Conservation (phyloP, 2,888 invertebrate genomes). For the Macrophya alboannulata region DNA sequence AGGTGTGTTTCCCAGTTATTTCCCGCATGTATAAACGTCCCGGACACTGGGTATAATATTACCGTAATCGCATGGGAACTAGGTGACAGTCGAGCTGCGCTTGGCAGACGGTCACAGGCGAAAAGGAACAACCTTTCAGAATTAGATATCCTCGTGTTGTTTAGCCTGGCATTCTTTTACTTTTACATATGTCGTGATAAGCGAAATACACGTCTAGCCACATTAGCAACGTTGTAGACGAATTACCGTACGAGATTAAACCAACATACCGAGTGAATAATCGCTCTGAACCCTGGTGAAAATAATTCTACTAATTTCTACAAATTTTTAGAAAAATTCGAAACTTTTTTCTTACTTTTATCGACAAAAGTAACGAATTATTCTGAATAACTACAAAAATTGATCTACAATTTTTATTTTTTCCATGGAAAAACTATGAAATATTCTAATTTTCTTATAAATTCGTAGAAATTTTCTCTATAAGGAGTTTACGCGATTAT, state of each 20-base stretch:
- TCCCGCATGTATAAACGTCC: conserved; percentile 32
- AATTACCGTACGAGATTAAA: neutral
- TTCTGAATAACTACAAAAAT: too few relatives aligned
- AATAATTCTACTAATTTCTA: too few relatives aligned
- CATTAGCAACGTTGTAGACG: conserved; percentile 5
- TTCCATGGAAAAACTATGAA: too few relatives aligned
- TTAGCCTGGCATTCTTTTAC: neutral
- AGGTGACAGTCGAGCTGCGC: conserved; percentile 61
- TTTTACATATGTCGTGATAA: neutral
- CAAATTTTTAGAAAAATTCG: too few relatives aligned
- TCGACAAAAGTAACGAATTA: too few relatives aligned
- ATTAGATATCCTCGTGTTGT: conserved; percentile 29
- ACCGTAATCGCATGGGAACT: conserved; percentile 66
- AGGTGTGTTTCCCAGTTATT: conserved; percentile 49
- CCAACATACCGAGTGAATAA: neutral
- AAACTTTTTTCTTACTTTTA: too few relatives aligned
- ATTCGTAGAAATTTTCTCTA: too few relatives aligned
- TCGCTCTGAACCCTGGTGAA: neutral
- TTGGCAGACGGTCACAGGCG: conserved; percentile 56
- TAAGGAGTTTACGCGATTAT: neutral
- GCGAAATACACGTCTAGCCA: neutral
- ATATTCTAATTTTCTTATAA: too few relatives aligned
- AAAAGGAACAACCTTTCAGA: conserved; percentile 59
- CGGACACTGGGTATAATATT: conserved; percentile 34
- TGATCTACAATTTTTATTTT: too few relatives aligned